Base-by-base conservation (phyloP, 2,797 vertebrate species). In the Echiichthys vipera region DNA sequence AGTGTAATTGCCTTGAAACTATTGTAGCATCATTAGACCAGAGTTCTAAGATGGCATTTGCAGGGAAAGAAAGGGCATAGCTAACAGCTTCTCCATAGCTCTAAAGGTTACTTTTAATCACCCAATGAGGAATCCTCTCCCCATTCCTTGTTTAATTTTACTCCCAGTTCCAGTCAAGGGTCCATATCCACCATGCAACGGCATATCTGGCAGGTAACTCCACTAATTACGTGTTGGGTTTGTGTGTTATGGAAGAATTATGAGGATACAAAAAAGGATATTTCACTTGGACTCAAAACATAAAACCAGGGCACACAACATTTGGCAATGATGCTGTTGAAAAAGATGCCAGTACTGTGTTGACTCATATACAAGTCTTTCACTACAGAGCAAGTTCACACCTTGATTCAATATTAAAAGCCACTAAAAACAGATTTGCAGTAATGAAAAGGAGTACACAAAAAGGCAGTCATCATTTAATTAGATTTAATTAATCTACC, bases 91-190 rank as follows among this genome's bases (percentile, higher is more conserved):
- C 91, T 88, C 85, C 81, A 86, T 91, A 89, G 90, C 82, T 87
- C 81, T 84, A 95, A 95, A 95, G 94, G 95, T 95, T 95, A 95
- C 90, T 91, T 95, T 95, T 95, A 95, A 95, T 95, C 94, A 94
- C 91, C 90, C 90, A 84, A 90, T 87, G 88, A 94, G 91, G 89
- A 92, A 93, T 93, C 84, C 65, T 84, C 69, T 39, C 57, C 71
- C 56, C 45, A 75, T 86, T 85, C 78, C 75, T 71, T 57, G 55
- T 83, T 85, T 85, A 81, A 86, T 88, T 88, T 85, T 81, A 83
- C 66, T 84, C 57, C 77, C 61, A 70, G 78, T 77, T 80, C 43
- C 67, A 84, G 71, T 80, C 73, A 76, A 80, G 75, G 53, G 68
- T 76, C 72, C 62, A 67, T 61, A 78, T 78, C 70, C 55, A 54